A percentile compares a stretch with the other conserved stretches of the same genome.
phyloP scores from a whole-genome alignment of 2,888 invertebrate species.

The Lymantria dispar region DNA sequence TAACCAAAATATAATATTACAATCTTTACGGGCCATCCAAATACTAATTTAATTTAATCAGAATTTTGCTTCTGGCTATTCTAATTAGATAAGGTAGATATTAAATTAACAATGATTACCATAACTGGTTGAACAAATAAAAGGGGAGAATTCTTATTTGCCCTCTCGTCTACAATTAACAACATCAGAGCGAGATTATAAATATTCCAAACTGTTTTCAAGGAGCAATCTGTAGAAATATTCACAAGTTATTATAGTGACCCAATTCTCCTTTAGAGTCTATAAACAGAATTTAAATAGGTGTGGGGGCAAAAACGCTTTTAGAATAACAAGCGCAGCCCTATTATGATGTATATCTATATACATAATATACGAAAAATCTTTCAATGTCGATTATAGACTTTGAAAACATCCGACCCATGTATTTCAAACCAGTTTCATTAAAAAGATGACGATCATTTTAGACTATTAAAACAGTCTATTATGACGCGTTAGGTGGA shows the following conservation, averaged over 20 bases:
- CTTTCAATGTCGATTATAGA: too few species aligned
- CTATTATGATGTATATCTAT: too few species aligned
- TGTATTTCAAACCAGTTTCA: too few species aligned
- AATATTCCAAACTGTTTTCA: neutral
- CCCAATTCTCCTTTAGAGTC: too few species aligned
- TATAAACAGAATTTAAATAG: too few species aligned
- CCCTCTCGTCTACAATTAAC: conserved; percentile 12
- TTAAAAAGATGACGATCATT: too few species aligned
- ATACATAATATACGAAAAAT: too few species aligned
- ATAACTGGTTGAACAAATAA: conserved; percentile 14
- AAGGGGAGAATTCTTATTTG: conserved; percentile 8
- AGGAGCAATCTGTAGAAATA: neutral
- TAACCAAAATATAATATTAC: neutral
- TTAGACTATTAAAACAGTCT: too few species aligned
- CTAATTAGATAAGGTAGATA: conserved; percentile 16
- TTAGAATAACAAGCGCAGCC: too few species aligned
- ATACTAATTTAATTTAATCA: conserved; percentile 13
- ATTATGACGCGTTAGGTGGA: too few species aligned
- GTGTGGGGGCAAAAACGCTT: too few species aligned
- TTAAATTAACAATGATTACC: conserved; percentile 20
- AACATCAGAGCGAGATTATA: neutral
- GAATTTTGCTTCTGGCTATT: conserved; percentile 6
- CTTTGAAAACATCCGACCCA: too few species aligned
- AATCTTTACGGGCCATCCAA: neutral
- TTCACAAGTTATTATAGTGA: neutral